Evolutionary conservation across 1,140 invertebrate species (phyloP).

Genomic region (Mamestra configurata): DNA sequence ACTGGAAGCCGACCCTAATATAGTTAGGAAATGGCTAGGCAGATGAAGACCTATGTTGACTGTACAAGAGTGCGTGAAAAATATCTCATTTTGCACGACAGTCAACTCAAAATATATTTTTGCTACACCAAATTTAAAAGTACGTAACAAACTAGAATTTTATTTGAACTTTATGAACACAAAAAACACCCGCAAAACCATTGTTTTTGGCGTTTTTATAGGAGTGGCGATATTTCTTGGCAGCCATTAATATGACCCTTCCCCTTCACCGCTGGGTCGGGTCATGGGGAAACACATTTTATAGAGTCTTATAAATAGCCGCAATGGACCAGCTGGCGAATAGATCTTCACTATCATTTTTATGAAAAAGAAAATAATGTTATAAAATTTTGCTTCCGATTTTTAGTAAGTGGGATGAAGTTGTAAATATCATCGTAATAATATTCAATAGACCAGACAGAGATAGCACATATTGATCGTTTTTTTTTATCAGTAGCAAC

Average conservation of each 20-base stretch:
- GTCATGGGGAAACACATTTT: conserved; percentile 12
- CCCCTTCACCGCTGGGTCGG: not conserved
- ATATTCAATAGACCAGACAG: no score
- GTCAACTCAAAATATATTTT: no score
- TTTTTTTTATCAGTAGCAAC: no score
- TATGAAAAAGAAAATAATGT: conserved; percentile 4
- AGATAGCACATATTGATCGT: no score
- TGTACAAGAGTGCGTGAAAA: no score
- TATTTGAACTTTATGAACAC: not conserved
- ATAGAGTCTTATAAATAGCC: conserved; percentile 22
- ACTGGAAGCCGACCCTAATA: no score
- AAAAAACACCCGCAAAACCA: not conserved
- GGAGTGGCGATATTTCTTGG: conserved; percentile 33
- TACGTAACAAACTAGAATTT: not conserved
- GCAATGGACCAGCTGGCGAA: conserved; percentile 5
- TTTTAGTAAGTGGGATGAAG: not conserved
- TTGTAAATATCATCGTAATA: not conserved
- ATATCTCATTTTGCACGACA: no score
- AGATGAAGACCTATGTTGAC: no score
- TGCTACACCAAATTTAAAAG: not conserved
- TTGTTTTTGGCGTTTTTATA: conserved; percentile 36
- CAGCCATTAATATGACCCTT: conserved; percentile 26
- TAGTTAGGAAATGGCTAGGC: no score
- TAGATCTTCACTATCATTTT: conserved; percentile 12
- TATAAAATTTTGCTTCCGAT: not conserved